phyloP scores from a whole-genome alignment of 2,888 invertebrate genomes.

The Latrodectus hesperus region DNA sequence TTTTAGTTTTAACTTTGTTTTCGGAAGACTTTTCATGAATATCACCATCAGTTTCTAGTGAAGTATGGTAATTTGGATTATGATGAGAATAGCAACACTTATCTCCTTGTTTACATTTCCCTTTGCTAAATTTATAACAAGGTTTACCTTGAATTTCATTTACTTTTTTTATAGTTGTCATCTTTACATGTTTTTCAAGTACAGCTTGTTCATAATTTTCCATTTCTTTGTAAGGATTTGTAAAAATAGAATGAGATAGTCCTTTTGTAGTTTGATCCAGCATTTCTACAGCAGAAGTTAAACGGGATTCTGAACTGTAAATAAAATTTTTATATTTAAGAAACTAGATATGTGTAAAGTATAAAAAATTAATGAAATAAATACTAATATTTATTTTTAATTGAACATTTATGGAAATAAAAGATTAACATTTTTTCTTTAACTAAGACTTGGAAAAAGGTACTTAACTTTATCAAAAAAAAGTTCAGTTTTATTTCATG shows the following conservation, averaged over 20 bases:
- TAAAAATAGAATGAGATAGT: constrained; percentile 82
- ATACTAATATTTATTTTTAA: no score
- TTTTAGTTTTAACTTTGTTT: constrained; percentile 76
- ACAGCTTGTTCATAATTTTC: constrained; percentile 87
- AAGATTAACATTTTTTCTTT: no score
- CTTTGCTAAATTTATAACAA: constrained; percentile 94
- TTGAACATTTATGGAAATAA: no score
- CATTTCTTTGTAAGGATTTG: constrained; percentile 89
- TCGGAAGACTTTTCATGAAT: constrained; percentile 3
- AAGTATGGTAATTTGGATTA: constrained; percentile 75
- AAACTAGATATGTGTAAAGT: no score
- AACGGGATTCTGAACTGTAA: neutral
- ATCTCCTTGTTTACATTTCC: constrained; percentile 91
- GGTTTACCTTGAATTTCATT: constrained; percentile 84
- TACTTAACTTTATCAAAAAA: no score
- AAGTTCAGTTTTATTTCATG: no score
- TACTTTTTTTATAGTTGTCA: constrained; percentile 80
- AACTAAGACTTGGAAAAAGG: no score
- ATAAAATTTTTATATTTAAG: no score
- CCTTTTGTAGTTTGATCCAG: constrained; percentile 17
- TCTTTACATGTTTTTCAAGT: constrained; percentile 92
- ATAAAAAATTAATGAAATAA: no score
- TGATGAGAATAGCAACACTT: constrained; percentile 94
- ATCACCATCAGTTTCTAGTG: constrained; percentile 18
- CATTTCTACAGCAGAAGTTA: constrained; percentile 53